phyloP scores from a whole-genome alignment of 2,888 invertebrate species.

The Sceliomorpha sp. region DNA sequence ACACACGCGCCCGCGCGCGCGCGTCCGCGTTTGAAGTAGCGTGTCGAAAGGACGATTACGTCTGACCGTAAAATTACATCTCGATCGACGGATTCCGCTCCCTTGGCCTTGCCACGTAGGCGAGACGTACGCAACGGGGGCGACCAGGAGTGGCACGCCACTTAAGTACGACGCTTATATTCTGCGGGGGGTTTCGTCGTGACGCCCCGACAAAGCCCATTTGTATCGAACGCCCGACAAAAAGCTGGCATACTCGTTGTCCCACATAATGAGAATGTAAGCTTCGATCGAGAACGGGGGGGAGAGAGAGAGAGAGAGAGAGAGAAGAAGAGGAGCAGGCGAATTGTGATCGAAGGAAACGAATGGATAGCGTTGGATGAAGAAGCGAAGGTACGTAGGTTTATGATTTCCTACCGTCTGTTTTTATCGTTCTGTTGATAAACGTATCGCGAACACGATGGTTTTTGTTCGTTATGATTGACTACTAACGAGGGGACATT shows the following conservation, averaged over 20 bases:
- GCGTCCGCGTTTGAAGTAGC: conserved; percentile 32
- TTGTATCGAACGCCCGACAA: conserved; percentile 55
- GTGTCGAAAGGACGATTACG: conserved; percentile 54
- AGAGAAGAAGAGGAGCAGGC: too few relatives aligned
- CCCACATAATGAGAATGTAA: conserved; percentile 52
- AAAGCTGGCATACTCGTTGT: conserved; percentile 52
- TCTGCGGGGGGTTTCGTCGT: conserved; percentile 51
- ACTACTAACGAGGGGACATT: too few relatives aligned
- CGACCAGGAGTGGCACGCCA: conserved; percentile 52
- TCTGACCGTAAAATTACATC: conserved; percentile 57
- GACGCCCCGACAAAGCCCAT: conserved; percentile 56
- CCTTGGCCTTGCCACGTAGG: conserved; percentile 49
- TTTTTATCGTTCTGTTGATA: too few relatives aligned
- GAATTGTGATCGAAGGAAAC: conserved; percentile 42
- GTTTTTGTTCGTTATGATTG: too few relatives aligned
- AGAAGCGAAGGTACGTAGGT: too few relatives aligned
- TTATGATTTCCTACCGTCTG: too few relatives aligned
- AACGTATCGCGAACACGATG: too few relatives aligned
- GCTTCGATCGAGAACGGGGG: conserved; percentile 50
- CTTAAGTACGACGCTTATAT: conserved; percentile 57
- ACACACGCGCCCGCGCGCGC: too few relatives aligned
- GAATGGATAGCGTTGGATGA: too few relatives aligned
- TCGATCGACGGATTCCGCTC: conserved; percentile 52
- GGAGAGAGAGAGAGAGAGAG: conserved; percentile 32
- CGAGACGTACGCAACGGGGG: conserved; percentile 50